phyloP scores from a whole-genome alignment of 2,888 invertebrate species.

The Anagyrus pseudococci region DNA sequence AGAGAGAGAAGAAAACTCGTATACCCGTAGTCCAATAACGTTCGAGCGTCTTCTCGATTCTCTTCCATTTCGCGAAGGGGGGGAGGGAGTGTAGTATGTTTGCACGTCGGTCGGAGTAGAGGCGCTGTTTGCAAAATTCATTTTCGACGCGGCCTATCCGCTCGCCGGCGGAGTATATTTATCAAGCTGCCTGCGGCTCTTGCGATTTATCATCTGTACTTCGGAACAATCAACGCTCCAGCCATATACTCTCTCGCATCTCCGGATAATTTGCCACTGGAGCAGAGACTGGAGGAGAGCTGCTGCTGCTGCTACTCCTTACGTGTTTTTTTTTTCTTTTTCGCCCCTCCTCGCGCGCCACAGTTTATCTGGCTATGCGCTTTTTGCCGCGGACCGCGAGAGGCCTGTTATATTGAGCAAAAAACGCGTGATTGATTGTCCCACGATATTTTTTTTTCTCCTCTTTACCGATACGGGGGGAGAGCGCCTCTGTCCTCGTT shows the following conservation, averaged over 20 bases:
- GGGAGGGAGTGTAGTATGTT: slow-evolving; percentile 16
- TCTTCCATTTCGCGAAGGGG: slow-evolving; percentile 27
- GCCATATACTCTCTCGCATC: not conserved
- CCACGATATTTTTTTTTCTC: no score
- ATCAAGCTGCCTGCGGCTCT: slow-evolving; percentile 3
- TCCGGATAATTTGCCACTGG: not conserved
- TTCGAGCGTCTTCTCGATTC: slow-evolving; percentile 18
- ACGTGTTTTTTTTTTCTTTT: no score
- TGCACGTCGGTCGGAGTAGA: slow-evolving; percentile 22
- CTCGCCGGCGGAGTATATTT: slow-evolving; percentile 8
- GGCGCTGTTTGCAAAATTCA: slow-evolving; percentile 34
- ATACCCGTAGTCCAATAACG: not conserved
- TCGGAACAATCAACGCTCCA: not conserved
- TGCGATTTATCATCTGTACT: not conserved
- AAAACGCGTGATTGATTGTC: no score
- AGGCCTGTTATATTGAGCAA: no score
- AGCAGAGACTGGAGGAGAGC: not conserved
- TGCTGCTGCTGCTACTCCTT: no score
- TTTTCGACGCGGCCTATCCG: not conserved
- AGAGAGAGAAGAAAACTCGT: not conserved
- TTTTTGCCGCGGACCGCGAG: no score
- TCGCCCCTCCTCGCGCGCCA: no score
- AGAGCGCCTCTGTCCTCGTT: no score
- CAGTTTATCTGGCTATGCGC: no score
- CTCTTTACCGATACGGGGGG: no score